Percentiles rank a stretch among this genome's conserved stretches.
These are phyloP conservation scores for Chascanopsetta lugubris DNA, from an alignment of 2,113 vertebrate species.

Conservation along the genomic window DNA sequence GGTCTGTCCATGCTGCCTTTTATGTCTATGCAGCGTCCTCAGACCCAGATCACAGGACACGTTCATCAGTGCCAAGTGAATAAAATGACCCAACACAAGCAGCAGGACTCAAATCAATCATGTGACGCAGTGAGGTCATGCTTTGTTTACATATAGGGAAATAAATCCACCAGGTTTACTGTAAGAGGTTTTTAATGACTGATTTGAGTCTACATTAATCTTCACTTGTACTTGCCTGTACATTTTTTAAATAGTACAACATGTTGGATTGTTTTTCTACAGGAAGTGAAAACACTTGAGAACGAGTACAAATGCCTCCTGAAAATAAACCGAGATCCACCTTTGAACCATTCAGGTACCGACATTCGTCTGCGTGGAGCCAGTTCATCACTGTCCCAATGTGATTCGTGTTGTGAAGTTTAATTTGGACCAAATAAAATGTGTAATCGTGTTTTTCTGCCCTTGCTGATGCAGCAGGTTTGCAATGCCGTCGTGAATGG, in stretches of 20 bases:
- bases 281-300: slow-evolving; percentile 52
- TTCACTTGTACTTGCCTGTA: not conserved
- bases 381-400: not conserved
- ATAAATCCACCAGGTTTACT: too few species aligned
- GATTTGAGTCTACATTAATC: too few species aligned
- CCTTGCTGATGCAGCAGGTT: slow-evolving; percentile 24
- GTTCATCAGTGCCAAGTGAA: not conserved
- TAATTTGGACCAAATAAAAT: not conserved
- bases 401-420: not conserved
- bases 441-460: not conserved
- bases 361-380: not conserved
- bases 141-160: too few species aligned
- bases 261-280: not conserved
- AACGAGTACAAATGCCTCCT: slow-evolving; percentile 48
- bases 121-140: too few species aligned
- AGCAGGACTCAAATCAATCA: too few species aligned
- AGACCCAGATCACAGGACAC: not conserved
- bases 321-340: slow-evolving; percentile 46
- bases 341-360: slow-evolving; percentile 50
- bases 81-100: too few species aligned
- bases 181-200: too few species aligned
- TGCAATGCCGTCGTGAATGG: slow-evolving; percentile 58
- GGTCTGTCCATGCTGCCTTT: not conserved
- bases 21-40: not conserved
- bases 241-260: too few species aligned